These are phyloP conservation scores for Kryptopterus vitreolus DNA, from an alignment of 2,797 vertebrate genomes.

Conservation along the genomic window DNA sequence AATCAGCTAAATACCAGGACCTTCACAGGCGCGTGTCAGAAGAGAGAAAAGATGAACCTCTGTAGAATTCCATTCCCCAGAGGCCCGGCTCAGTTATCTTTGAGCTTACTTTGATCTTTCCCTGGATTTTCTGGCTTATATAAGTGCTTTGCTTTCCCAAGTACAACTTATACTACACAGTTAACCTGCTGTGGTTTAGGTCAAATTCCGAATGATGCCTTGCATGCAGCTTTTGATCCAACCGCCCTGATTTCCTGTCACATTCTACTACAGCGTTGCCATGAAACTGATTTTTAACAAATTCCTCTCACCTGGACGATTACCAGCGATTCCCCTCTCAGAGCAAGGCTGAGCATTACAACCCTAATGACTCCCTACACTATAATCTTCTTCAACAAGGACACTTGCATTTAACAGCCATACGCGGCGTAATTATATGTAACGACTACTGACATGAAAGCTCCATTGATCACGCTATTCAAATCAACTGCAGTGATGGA, in stretches of 20 bases:
- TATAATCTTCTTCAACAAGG: background rate
- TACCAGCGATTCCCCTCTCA: background rate
- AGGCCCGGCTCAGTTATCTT: background rate
- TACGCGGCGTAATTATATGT: background rate
- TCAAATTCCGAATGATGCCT: background rate
- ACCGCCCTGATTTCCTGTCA: background rate
- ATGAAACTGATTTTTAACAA: background rate
- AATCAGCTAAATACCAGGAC: constrained; percentile 2
- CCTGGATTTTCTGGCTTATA: background rate
- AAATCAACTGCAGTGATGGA: no score
- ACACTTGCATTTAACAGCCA: background rate
- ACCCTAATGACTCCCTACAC: no score
- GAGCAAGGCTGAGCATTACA: background rate
- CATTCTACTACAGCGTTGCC: background rate
- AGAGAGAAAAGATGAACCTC: background rate
- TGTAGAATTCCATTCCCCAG: background rate
- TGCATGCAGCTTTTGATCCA: background rate
- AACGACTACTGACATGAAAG: background rate
- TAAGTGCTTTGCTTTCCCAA: background rate
- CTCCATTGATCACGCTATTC: background rate
- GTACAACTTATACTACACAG: background rate
- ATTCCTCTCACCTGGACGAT: no score
- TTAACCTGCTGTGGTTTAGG: background rate
- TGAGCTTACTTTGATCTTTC: background rate
- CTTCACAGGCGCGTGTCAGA: background rate